Evolutionary conservation across 2,113 vertebrate genomes (phyloP), one percentile per base, ranked within the genome.

Genomic region (Proterorhinus semilunaris): DNA sequence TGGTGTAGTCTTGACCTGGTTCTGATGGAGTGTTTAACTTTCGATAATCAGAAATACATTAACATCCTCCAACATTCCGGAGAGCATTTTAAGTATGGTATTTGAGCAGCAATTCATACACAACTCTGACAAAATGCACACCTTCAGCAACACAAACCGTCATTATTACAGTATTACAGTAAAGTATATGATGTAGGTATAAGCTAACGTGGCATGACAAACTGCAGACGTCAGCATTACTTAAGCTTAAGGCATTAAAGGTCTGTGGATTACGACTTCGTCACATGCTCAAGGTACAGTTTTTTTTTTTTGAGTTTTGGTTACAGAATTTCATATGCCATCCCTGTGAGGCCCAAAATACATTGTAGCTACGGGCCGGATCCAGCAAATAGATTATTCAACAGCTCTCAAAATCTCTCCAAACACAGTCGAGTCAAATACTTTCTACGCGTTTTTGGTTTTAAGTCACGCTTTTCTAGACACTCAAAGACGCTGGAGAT

Each of bases 321-420:
- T 55, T 55, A 13, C 27, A 3, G 27, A 2, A 55, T 55, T 55
- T 55, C 53, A 53, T 9, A 53, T 17, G 7, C 6, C n/a, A 27
- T 21, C 27, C 21, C 57, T 42, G 57, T 12, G 11, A 59, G 57
- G 12, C 13, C 36, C 57, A 43, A 42, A 43, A 21, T 42, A 42
- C 36, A 42, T 61, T 44, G 13, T 44, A 42, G 58, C 58, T 44
- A 44, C 6, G 1, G 1, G 36, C 42, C 13, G 11, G 13, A 61
- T 44, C 13, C 58, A 61, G 58, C 13, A 61, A 61, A n/a, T 9
- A 13, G 36, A 59, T 55, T 55, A 55, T 55, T 55, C 27, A 55
- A 21, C 53, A 55, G 17, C 53, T 55, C 17, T 27, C 53, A 27
- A 27, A 55, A 10, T 55, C 17, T 55, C 17, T 55, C 17, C 53